Percentiles rank a stretch among this genome's conserved stretches.
phyloP scores from a whole-genome alignment of 64 coral and sea anemone genomes.

The Dendrophyllia cribrosa region DNA sequence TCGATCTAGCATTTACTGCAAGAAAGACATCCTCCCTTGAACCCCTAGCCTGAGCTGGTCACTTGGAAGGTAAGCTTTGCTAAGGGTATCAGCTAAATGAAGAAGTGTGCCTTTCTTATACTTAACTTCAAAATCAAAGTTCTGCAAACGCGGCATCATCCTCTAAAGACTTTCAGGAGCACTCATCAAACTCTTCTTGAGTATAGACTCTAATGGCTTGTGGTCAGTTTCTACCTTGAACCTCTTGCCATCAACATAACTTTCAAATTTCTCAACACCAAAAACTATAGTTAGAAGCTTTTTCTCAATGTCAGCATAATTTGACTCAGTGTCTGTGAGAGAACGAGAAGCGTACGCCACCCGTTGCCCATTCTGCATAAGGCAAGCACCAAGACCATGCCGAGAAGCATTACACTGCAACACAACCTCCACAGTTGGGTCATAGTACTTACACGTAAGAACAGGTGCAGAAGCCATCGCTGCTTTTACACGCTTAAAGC shows the following conservation, averaged over 20 bases:
- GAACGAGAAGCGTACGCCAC: conserved; percentile 21
- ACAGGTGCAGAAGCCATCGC: conserved; percentile 13
- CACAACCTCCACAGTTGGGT: not conserved
- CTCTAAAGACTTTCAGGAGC: conserved; percentile 12
- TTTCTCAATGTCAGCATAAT: conserved; percentile 9
- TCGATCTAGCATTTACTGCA: not conserved
- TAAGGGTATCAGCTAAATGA: conserved; percentile 50
- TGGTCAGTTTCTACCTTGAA: conserved; percentile 28
- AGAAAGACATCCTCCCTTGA: conserved; percentile 39
- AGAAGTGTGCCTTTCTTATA: conserved; percentile 38
- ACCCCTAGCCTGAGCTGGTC: not conserved
- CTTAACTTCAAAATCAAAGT: conserved; percentile 51
- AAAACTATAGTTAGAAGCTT: not conserved
- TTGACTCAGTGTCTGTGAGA: not conserved
- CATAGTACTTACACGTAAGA: conserved; percentile 6
- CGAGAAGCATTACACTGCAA: conserved; percentile 41
- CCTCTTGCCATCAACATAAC: not conserved
- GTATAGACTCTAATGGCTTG: not conserved
- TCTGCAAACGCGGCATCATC: conserved; percentile 51
- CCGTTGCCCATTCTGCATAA: conserved; percentile 37
- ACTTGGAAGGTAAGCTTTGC: conserved; percentile 7
- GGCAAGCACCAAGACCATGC: conserved; percentile 32
- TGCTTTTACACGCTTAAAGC: conserved; percentile 31
- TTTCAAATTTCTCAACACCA: conserved; percentile 3
- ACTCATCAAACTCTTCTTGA: conserved; percentile 31